Evolutionary conservation across 2,888 invertebrate genomes (phyloP).

Genomic region (Amblyteles armatorius): DNA sequence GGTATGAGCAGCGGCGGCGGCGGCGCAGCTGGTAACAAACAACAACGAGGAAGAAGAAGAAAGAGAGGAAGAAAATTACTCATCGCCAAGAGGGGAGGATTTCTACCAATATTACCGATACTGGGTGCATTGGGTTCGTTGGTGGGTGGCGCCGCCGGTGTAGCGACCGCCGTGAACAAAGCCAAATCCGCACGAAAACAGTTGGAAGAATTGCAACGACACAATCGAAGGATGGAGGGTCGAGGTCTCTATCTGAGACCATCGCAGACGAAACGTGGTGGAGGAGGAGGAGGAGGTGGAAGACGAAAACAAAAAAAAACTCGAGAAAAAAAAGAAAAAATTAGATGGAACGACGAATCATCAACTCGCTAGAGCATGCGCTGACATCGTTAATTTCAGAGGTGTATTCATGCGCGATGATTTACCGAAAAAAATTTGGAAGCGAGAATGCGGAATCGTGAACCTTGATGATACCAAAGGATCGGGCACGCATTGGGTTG

Average conservation of each 20-base stretch:
- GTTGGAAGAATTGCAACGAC: constrained; percentile 16
- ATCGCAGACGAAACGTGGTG: background rate
- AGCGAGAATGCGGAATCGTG: constrained; percentile 36
- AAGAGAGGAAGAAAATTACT: background rate
- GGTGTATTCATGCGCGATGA: constrained; percentile 76
- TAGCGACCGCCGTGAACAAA: constrained; percentile 71
- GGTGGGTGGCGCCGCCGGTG: constrained; percentile 69
- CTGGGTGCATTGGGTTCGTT: constrained; percentile 68
- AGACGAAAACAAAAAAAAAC: background rate
- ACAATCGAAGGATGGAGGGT: constrained; percentile 32
- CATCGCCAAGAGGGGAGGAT: constrained; percentile 26
- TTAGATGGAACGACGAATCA: background rate
- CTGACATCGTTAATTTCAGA: constrained; percentile 52
- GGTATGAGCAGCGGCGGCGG: background rate
- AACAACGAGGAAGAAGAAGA: background rate
- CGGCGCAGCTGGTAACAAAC: background rate
- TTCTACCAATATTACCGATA: constrained; percentile 68
- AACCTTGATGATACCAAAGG: constrained; percentile 25
- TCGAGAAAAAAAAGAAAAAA: background rate
- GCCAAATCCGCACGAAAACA: constrained; percentile 56
- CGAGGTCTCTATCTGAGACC: constrained; percentile 19
- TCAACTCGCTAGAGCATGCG: background rate
- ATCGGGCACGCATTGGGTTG: constrained; percentile 45
- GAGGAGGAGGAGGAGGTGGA: too few relatives aligned
- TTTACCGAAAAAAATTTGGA: constrained; percentile 68